Evolutionary conservation across 2,888 invertebrate genomes (phyloP), one percentile per base, ranked within the genome.

Genomic region (Eilema caniola): DNA sequence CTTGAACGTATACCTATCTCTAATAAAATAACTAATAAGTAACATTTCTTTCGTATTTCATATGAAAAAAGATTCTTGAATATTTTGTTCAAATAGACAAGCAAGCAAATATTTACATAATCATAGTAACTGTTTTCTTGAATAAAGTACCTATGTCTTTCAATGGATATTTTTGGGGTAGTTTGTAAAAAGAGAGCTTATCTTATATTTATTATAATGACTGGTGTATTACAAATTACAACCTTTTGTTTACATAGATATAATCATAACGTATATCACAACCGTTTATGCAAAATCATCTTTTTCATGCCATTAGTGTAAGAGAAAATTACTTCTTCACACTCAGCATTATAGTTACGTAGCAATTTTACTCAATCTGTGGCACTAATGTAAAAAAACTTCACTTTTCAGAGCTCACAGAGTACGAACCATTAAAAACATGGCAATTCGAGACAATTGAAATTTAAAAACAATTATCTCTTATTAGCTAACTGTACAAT

Each of bases 401-500:
- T 28, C 25, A 41, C 23, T 57, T 62, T 33, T 62, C 53, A 68
- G 62, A 64, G 7, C 5, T 59, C n/a, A 41, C 20, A 41, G 28
- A 24, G 25, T 47, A 47, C 65, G 67, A 66, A 41, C 57, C 64
- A 37, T 31, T 57, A 47, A 12, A 57, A 70, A 37, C 20, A 61
- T 61, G 62, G 57, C 66, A 33, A 41, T 72, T 66, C 53, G 56
- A 68, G 41, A 59, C 75, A 73, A 69, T 64, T 33, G 33, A 62
- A 62, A 64, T 61, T 24, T 66, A 65, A 66, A 74, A 73, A 71
- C 75, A 72, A 76, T 75, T 70, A 77, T 72, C 24, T 25, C 73
- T 63, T 72, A 74, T 77, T 69, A 76, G 62, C 31, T 82, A 83
- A 85, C 81, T 76, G 80, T 79, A 81, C 33, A 70, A 85, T 83